These are phyloP conservation scores for Cladopsammia gracilis DNA, from an alignment of 64 coral and sea anemone species.

Conservation along the genomic window DNA sequence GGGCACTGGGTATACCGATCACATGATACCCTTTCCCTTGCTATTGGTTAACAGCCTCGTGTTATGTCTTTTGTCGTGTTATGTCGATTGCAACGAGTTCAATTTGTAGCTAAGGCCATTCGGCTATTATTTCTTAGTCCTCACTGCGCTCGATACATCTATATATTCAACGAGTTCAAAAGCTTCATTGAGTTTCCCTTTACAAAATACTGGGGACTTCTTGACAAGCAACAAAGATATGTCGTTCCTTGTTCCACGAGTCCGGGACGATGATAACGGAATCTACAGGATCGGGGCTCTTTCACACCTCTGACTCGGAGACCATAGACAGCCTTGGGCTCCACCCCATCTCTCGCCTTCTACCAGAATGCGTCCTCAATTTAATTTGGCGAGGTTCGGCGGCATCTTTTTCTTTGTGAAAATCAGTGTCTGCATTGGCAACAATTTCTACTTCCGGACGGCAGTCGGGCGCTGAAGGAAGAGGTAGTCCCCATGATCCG, in stretches of 20 bases:
- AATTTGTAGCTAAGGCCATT: no score
- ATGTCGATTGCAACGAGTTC: no score
- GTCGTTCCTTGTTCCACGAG: background rate
- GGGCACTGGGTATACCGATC: no score
- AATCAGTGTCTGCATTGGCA: background rate
- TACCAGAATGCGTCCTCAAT: constrained; percentile 27
- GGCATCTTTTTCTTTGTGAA: background rate
- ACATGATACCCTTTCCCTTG: no score
- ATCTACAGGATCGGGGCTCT: background rate
- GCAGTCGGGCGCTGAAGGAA: constrained; percentile 3
- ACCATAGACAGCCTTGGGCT: constrained; percentile 66
- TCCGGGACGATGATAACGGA: background rate
- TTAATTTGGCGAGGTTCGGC: constrained; percentile 10
- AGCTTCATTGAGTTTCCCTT: no score
- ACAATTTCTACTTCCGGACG: background rate
- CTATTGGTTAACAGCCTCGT: no score
- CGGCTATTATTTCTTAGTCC: no score
- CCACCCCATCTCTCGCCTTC: constrained; percentile 53
- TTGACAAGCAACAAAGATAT: no score
- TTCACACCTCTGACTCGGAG: constrained; percentile 26
- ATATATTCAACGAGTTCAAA: no score
- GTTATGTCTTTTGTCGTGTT: no score
- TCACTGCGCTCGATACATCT: no score
- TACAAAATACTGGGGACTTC: no score
- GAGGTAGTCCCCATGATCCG: background rate